These are phyloP conservation scores for Brenthis hecate DNA, from an alignment of 2,888 invertebrate genomes.

Conservation along the genomic window DNA sequence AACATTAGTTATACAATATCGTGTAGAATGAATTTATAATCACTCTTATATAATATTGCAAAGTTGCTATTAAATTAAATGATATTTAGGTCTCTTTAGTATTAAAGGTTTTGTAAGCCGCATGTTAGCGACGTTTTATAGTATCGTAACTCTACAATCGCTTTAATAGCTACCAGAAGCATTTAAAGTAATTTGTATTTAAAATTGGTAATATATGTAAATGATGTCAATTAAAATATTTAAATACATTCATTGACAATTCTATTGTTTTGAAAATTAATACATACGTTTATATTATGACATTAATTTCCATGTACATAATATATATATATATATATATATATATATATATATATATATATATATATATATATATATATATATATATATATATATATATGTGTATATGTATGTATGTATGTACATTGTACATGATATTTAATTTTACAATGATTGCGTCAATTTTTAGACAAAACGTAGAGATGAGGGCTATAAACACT, in stretches of 20 bases:
- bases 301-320: too few relatives aligned
- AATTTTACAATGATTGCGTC: too few relatives aligned
- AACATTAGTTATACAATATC: too few relatives aligned
- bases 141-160: conserved; percentile 64
- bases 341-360: too few relatives aligned
- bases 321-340: too few relatives aligned
- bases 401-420: too few relatives aligned
- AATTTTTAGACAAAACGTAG: background rate
- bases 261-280: too few relatives aligned
- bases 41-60: conserved; percentile 19
- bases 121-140: conserved; percentile 64
- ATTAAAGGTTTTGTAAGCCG: conserved; percentile 55
- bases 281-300: too few relatives aligned
- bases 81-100: conserved; percentile 53
- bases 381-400: too few relatives aligned
- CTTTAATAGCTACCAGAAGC: conserved; percentile 62
- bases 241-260: background rate
- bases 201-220: conserved; percentile 45
- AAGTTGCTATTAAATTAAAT: conserved; percentile 52
- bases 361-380: too few relatives aligned
- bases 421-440: too few relatives aligned
- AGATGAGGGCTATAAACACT: background rate
- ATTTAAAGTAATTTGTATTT: conserved; percentile 64
- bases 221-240: background rate
- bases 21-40: background rate